phyloP scores from a whole-genome alignment of 2,888 invertebrate species.

The Xestia ashworthii region DNA sequence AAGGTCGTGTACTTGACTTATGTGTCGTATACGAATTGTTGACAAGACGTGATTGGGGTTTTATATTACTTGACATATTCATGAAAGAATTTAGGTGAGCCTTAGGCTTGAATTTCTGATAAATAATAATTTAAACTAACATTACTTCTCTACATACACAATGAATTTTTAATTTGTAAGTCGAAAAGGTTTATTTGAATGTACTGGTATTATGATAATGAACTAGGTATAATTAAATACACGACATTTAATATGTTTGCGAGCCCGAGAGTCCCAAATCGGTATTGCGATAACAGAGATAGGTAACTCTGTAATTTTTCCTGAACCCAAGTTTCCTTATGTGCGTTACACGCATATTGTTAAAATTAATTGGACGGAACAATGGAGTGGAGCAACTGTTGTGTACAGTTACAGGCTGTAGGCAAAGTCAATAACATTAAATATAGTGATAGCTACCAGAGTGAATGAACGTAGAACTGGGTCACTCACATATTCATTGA shows the following conservation, averaged over 20 bases:
- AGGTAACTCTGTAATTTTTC: slow-evolving; percentile 20
- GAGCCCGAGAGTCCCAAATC: slow-evolving; percentile 4
- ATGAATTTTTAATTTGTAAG: background rate
- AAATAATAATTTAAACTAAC: background rate
- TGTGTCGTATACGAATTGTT: slow-evolving; percentile 69
- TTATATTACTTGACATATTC: slow-evolving; percentile 9
- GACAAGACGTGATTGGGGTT: slow-evolving; percentile 41
- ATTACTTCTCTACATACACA: background rate
- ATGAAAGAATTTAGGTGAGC: slow-evolving; percentile 1
- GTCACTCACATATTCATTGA: slow-evolving; percentile 53
- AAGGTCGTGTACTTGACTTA: slow-evolving; percentile 67
- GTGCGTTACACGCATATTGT: slow-evolving; percentile 37
- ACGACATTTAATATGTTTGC: slow-evolving; percentile 19
- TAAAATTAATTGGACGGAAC: slow-evolving; percentile 48
- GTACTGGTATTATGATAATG: slow-evolving; percentile 2
- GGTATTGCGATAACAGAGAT: slow-evolving; percentile 7
- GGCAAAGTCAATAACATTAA: slow-evolving; percentile 44
- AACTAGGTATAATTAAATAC: background rate
- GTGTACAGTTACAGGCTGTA: slow-evolving; percentile 35
- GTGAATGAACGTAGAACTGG: slow-evolving; percentile 35
- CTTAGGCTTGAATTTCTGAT: background rate
- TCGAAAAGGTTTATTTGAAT: background rate
- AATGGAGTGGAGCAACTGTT: slow-evolving; percentile 22
- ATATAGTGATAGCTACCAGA: slow-evolving; percentile 19
- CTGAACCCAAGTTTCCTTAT: slow-evolving; percentile 25